These are phyloP conservation scores for Pseudachorutes palmiensis DNA, from an alignment of 1,140 invertebrate species.

Conservation along the genomic window DNA sequence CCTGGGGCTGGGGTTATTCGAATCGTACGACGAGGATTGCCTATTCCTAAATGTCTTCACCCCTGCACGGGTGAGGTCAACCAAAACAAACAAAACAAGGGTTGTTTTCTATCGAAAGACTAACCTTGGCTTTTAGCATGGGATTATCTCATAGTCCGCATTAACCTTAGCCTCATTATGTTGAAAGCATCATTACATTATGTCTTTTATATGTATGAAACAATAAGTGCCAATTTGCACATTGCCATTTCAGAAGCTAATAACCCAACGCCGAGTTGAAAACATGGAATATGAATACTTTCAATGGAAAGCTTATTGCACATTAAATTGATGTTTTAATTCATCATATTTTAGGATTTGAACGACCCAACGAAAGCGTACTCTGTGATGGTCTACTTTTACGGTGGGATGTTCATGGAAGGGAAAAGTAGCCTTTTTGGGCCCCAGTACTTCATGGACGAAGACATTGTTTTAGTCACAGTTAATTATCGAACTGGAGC, in stretches of 20 bases:
- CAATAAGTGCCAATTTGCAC: too few species aligned
- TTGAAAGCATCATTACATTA: neutral
- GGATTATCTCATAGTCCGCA: too few species aligned
- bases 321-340: neutral
- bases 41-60: constrained; percentile 17
- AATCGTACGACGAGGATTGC: constrained; percentile 14
- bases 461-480: constrained; percentile 32
- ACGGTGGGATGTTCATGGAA: constrained; percentile 42
- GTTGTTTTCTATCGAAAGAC: too few species aligned
- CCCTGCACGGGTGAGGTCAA: neutral
- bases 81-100: too few species aligned
- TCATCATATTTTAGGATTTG: neutral
- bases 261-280: too few species aligned
- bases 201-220: neutral
- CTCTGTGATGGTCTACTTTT: constrained; percentile 50
- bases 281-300: too few species aligned
- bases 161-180: neutral
- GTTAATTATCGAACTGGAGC: constrained; percentile 34
- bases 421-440: constrained; percentile 18
- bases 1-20: neutral
- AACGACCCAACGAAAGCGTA: neutral
- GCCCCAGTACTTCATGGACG: constrained; percentile 31
- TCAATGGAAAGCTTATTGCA: too few species aligned
- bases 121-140: too few species aligned
- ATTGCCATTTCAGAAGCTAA: too few species aligned